Percentiles rank a stretch among this genome's conserved stretches.
Evolutionary conservation across 2,113 vertebrate genomes (phyloP).

Genomic region (Nicator chloris): DNA sequence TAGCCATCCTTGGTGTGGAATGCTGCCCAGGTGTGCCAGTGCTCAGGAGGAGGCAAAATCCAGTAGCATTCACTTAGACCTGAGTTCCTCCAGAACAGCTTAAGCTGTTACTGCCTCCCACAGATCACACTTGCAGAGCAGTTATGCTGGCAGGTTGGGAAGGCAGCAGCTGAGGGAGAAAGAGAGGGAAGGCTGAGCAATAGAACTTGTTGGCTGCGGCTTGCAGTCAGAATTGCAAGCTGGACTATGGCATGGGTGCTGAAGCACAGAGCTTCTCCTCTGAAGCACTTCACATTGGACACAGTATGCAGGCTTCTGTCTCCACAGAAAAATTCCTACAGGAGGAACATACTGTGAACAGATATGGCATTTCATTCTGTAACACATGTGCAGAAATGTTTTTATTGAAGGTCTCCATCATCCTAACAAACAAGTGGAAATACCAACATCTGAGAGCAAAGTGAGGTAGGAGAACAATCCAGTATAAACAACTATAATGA

Average conservation of each 20-base stretch:
- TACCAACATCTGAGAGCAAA: not conserved
- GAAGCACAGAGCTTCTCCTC: not conserved
- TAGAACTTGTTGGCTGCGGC: not conserved
- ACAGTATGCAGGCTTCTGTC: not conserved
- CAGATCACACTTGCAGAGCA: not conserved
- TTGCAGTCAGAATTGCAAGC: not conserved
- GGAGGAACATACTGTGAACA: not conserved
- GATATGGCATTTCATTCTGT: not conserved
- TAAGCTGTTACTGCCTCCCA: not conserved
- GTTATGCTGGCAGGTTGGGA: not conserved
- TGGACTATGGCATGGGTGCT: not conserved
- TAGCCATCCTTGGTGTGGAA: not conserved
- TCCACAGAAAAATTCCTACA: not conserved
- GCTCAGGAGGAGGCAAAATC: not conserved
- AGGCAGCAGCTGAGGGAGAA: not conserved
- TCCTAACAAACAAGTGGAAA: not conserved
- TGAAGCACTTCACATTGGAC: not conserved
- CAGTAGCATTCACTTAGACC: not conserved
- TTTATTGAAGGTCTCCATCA: not conserved
- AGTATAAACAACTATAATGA: not conserved
- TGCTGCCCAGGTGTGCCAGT: not conserved
- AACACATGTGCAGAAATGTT: not conserved
- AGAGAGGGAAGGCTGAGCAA: not conserved
- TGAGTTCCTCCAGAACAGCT: not conserved
- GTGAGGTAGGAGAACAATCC: not conserved